Percentiles rank a stretch among this genome's conserved stretches.
Conservation (phyloP, 2,797 vertebrate genomes). For the Scarus forsteni region DNA sequence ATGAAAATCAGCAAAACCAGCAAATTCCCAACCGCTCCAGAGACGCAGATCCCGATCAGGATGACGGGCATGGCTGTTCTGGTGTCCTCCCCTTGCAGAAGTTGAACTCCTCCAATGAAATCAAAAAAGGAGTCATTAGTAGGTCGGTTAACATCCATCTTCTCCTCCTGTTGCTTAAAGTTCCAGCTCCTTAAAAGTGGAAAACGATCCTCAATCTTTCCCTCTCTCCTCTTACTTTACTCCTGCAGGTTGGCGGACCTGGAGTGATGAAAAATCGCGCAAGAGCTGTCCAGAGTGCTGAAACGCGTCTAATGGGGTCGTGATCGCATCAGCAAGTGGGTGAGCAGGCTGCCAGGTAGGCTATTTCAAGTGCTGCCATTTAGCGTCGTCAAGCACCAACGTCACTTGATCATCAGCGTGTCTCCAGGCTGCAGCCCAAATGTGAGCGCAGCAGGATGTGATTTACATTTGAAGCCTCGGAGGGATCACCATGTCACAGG, state of each 20-base stretch:
- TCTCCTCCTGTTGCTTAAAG: background rate
- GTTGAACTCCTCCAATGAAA: conserved; percentile 80
- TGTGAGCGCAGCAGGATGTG: conserved; percentile 60
- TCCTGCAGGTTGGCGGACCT: conserved; percentile 3
- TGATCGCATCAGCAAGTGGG: conserved; percentile 52
- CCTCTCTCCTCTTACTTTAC: background rate
- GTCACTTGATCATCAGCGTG: conserved; percentile 69
- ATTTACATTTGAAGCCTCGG: conserved; percentile 22
- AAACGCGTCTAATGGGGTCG: conserved; percentile 44
- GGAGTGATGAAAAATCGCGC: background rate
- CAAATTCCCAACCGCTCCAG: conserved; percentile 83
- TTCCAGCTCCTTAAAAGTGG: conserved; percentile 3
- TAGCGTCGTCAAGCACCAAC: conserved; percentile 72
- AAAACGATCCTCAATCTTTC: background rate
- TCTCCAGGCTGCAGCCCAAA: conserved; percentile 62
- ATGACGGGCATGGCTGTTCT: conserved; percentile 76
- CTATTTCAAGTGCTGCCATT: conserved; percentile 81
- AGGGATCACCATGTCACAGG: conserved; percentile 9
- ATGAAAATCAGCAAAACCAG: conserved; percentile 78
- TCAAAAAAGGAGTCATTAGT: conserved; percentile 77
- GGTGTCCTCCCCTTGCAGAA: conserved; percentile 73
- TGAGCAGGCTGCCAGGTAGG: conserved; percentile 59
- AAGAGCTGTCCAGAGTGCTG: conserved; percentile 66
- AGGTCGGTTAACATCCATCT: conserved; percentile 67
- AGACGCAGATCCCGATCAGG: conserved; percentile 78